Conservation (phyloP, 2,888 invertebrate species). For the Syrista parreyssii region DNA sequence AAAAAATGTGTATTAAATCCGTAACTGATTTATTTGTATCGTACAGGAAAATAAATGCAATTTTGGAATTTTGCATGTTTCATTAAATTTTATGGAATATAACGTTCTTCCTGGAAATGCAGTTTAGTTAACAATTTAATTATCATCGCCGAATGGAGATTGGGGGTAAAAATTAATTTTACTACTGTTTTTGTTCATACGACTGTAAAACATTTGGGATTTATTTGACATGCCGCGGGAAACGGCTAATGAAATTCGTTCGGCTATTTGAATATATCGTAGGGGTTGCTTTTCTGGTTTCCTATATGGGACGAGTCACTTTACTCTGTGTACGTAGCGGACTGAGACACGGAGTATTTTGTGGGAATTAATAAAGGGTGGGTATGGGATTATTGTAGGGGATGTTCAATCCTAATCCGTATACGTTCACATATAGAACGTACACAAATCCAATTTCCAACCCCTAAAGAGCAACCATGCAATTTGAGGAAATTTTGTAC, state of each 20-base stretch:
- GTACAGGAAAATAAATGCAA: too few species aligned
- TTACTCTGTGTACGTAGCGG: not conserved
- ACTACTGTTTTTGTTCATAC: not conserved
- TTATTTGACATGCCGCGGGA: not conserved
- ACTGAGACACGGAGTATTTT: not conserved
- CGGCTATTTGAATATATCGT: not conserved
- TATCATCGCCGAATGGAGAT: not conserved
- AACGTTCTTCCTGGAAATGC: too few species aligned
- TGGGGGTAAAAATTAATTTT: too few species aligned
- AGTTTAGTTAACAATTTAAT: not conserved
- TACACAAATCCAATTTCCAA: not conserved
- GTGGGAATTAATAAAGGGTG: not conserved
- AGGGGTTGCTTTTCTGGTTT: not conserved
- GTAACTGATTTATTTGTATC: too few species aligned
- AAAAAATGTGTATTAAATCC: slow-evolving; percentile 36
- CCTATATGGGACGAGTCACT: not conserved
- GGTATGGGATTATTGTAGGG: not conserved
- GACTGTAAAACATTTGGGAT: not conserved
- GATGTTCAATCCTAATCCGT: not conserved
- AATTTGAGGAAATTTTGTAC: not conserved
- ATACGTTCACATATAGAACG: not conserved
- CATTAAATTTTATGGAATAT: too few species aligned
- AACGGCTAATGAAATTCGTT: not conserved
- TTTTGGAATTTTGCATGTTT: too few species aligned
- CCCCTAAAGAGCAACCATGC: not conserved